phyloP scores from a whole-genome alignment of 2,888 invertebrate species.

The Atethmia centrago region DNA sequence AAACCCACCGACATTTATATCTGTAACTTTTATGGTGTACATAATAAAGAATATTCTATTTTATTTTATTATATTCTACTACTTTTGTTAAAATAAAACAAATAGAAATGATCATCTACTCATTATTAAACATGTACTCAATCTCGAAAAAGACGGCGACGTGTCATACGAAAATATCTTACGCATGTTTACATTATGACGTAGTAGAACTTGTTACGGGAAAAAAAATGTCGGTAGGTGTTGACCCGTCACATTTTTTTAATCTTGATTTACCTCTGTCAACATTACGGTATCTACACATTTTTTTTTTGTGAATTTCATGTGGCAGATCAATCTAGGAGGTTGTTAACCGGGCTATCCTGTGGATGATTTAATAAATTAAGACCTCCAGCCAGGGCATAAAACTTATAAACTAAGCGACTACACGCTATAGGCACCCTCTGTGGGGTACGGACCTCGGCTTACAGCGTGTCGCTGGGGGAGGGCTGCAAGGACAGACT shows the following conservation, averaged over 20 bases:
- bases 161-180: slow-evolving; percentile 33
- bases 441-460: neutral
- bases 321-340: no score
- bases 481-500: neutral
- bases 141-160: slow-evolving; percentile 1
- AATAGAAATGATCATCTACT: no score
- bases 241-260: neutral
- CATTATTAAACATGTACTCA: slow-evolving; percentile 17
- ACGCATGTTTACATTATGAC: slow-evolving; percentile 33
- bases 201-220: slow-evolving; percentile 14
- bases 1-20: no score
- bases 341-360: no score
- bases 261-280: neutral
- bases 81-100: no score
- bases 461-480: neutral
- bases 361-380: neutral
- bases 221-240: neutral
- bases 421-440: no score
- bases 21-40: no score
- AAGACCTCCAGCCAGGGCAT: neutral
- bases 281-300: neutral
- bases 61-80: no score
- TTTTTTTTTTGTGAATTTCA: neutral
- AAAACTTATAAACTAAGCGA: neutral
- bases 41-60: no score